Base-by-base conservation (phyloP, 64 coral and sea anemone species). In the Stylophora pistillata region DNA sequence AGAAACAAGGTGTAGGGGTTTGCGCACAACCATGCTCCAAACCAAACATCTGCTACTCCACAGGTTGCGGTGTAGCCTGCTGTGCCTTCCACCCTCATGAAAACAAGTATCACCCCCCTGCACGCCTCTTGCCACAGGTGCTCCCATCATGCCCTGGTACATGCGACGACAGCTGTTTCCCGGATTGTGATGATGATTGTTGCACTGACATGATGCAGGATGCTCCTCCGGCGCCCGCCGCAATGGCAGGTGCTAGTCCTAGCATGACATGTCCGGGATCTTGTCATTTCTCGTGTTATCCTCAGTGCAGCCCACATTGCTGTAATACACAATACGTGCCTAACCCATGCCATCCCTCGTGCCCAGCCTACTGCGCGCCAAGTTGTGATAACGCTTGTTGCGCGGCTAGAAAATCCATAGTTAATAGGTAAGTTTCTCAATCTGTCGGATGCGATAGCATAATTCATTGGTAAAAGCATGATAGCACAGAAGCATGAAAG, bases 21-120 rank as follows among this genome's bases (percentile, higher is more conserved):
- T 96, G 94, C 37, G 90, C 94, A 66, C 94, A 93, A 58, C 94
- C 94, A 12, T 96, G 94, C 69, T 89, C 94, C 12, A 89, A 72
- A 56, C 94, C 94, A 55, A 86, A 74, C 12, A 18, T 84, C 23
- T 96, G 94, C 65, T 96, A 78, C 41, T 23, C 72, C 1, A 37
- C 59, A 5, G 94, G 94, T 15, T 96, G 94, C 21, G 47, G 73
- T 21, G 90, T 92, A 37, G 5, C 33, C 13, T 96, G 94, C 72
- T 96, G 94, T 16, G 87, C 94, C 30, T 96, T 89, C 61, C 81
- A 80, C 23, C 34, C 80, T 0, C 52, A 16, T 6, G 17, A 41
- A 56, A 60, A 64, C 18, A 76, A 76, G 21, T 76, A 76, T 32
- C 77, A 72, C 7, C 59, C 10, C 15, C 69, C 71, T 57, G 9